A percentile compares a stretch with the other conserved stretches of the same genome.
Conservation (phyloP, 2,797 vertebrate species). For the Diceros bicornis region DNA sequence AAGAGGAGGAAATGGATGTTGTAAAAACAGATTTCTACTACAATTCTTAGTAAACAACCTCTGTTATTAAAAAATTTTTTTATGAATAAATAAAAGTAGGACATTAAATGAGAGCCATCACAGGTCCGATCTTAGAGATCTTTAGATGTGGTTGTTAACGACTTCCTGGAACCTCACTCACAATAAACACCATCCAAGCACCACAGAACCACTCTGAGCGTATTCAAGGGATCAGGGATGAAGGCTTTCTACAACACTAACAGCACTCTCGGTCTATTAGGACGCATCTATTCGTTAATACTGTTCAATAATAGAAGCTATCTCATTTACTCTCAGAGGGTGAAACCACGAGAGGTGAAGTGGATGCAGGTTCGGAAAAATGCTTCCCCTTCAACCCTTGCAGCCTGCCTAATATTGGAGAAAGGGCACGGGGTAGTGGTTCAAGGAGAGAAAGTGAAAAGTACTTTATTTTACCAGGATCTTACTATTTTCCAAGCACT, state of each 20-base stretch:
- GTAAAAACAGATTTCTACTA: neutral
- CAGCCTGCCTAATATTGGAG: neutral
- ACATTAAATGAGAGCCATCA: neutral
- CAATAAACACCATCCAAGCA: neutral
- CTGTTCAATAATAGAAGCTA: neutral
- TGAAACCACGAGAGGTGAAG: neutral
- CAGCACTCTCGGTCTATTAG: neutral
- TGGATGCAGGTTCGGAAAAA: neutral
- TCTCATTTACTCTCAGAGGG: neutral
- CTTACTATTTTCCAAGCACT: neutral
- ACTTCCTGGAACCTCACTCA: neutral
- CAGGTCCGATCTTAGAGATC: neutral
- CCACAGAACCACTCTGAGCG: neutral
- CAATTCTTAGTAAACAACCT: neutral
- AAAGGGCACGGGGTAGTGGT: neutral
- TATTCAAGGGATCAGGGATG: neutral
- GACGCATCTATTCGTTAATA: neutral
- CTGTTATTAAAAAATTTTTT: neutral
- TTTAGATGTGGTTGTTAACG: neutral
- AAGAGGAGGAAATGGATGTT: neutral
- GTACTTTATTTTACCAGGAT: neutral
- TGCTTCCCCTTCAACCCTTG: neutral
- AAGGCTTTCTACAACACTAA: neutral
- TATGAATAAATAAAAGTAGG: neutral
- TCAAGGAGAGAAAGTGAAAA: neutral